Base-by-base conservation (phyloP, 2,113 vertebrate genomes). In the Cnemophilus loriae region DNA sequence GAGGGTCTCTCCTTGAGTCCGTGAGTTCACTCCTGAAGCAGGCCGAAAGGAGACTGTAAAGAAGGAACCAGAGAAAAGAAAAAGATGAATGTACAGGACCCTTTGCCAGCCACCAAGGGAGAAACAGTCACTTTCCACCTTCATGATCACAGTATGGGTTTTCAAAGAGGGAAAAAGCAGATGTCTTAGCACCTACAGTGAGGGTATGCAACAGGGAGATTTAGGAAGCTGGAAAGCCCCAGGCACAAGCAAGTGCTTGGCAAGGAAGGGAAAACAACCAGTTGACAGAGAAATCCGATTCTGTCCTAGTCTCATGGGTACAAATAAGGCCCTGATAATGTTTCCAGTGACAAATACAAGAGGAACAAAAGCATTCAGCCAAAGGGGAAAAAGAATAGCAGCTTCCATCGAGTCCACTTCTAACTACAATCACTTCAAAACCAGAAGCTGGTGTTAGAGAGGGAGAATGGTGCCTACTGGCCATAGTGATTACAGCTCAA, bases 31-130 rank as follows among this genome's bases (percentile, higher is more conserved):
- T 98, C 97, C 98, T 98, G 97, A 99, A 99, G 97, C 99, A 98
- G 96, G 99, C 98, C 96, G 99, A 99, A 98, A 99, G 98, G 97
- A 99, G 98, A 98, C 99, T 99, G 99, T 96, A 98, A 98, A 98
- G 97, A 98, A 98, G 98, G 98, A 98, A 98, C 70, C 97, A 98
- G 96, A 98, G 97, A 98, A 97, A 97, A 97, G 92, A 97, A 97
- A 97, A 71, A 97, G 96, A 96, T 98, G 89, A 98, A 97, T 94
- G 87, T 93, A 96, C 73, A 96, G 84, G 47, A 94, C 68, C 87
- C 61, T 69, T 82, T 76, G 47, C 57, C 89, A 96, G 63, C 26
- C 57, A 95, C 61, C 61, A 41, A 81, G 95, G 95, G 70, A 97
- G 78, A 93, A 96, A 96, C 70, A 96, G 68, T 63, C 63, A 74